Base-by-base conservation (phyloP, 2,113 vertebrate genomes). In the Morone chrysops region DNA sequence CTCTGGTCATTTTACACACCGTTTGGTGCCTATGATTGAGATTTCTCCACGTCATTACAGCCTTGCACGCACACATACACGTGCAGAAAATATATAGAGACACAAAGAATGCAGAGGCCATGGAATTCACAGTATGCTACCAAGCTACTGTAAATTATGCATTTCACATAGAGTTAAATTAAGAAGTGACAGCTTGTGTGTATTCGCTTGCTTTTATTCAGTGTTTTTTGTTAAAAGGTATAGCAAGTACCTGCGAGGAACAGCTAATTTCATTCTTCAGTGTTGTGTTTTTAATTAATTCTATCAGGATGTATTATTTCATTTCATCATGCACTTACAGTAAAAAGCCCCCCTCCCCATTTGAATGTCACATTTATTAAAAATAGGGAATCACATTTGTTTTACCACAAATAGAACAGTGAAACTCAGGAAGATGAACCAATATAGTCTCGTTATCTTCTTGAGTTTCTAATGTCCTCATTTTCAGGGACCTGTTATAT, bases 1-100 rank as follows among this genome's bases (percentile, higher is more conserved):
- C 89, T 84, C 84, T 81, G 81, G 82, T 67, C 70, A 88, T 90
- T 92, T 93, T 78, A 89, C 87, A 91, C 84, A 80, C 77, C 43
- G 51, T 82, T 90, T 90, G 88, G 75, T 81, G 70, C 66, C 70
- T 75, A 69, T 88, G 86, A 89, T 86, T 87, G 86, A 89, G 78
- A 84, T 87, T 93, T 86, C 67, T 83, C 75, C 70, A 65, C 45
- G 10, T 88, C 72, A 79, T 90, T 85, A 86, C 69, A 87, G 87
- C 84, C 70, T 54, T 40, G 31, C 50, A 61, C 67, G 40, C 54
- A 66, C 20, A 25, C 38, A 72, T 25, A 53, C 2, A 70, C 40
- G 45, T 68, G 25, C 8, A 25, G 8, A 41, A 17, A 56, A 47
- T 20, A 63, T 1, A 50, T 2, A 57, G 47, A 78, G 2, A 60